A percentile compares a stretch with the other conserved stretches of the same genome.
These are phyloP conservation scores for Sylvia atricapilla DNA, from an alignment of 2,113 vertebrate genomes.

Conservation along the genomic window DNA sequence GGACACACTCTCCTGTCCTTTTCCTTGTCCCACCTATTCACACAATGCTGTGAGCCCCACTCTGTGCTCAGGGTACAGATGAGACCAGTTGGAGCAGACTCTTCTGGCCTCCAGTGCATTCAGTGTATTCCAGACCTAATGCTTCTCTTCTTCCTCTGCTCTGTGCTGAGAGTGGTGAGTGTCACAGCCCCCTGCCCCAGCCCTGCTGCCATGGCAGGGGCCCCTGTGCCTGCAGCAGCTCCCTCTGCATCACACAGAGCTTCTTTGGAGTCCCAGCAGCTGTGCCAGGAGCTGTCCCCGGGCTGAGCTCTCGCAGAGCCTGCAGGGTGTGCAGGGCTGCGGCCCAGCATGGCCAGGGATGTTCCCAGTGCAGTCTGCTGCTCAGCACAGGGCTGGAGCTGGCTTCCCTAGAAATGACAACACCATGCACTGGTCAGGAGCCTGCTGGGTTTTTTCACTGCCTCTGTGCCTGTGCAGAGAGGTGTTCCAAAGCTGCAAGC, in stretches of 20 bases:
- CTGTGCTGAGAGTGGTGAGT: neutral
- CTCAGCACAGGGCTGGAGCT: neutral
- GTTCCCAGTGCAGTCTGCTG: neutral
- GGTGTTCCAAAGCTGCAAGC: neutral
- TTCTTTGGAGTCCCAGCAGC: neutral
- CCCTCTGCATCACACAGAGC: neutral
- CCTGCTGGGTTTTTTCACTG: neutral
- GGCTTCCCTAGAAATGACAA: neutral
- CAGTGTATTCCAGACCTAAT: neutral
- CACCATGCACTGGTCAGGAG: accelerated
- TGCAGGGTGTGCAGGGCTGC: neutral
- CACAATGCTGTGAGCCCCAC: neutral
- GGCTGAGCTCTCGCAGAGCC: neutral
- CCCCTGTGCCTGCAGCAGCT: neutral
- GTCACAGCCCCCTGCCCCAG: neutral
- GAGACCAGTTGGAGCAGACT: neutral
- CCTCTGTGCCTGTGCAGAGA: neutral
- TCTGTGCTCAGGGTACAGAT: neutral
- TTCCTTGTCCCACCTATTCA: neutral
- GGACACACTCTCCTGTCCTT: neutral
- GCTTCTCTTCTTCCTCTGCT: neutral
- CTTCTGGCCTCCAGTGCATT: neutral
- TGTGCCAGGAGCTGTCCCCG: neutral
- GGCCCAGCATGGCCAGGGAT: neutral
- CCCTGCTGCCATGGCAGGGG: neutral